Evolutionary conservation across 2,888 invertebrate species (phyloP).

Genomic region (Trimorus sp.): DNA sequence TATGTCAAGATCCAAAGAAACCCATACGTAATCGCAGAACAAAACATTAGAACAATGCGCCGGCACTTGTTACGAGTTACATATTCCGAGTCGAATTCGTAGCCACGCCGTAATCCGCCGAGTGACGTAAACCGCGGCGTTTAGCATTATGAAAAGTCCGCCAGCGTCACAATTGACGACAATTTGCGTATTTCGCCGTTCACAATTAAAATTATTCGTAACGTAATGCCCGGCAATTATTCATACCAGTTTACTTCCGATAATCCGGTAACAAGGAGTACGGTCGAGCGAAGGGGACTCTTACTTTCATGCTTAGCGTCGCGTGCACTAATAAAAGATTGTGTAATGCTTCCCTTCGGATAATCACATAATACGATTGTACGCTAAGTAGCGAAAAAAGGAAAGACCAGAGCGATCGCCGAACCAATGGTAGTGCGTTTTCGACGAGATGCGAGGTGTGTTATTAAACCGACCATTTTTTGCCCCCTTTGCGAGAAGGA

Average conservation of each 20-base stretch:
- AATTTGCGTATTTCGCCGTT: not conserved
- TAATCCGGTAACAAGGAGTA: slow-evolving; percentile 35
- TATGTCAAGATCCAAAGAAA: slow-evolving; percentile 27
- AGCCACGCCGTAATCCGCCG: not conserved
- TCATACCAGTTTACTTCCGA: slow-evolving; percentile 51
- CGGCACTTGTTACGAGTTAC: slow-evolving; percentile 17
- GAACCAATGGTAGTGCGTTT: slow-evolving; percentile 1
- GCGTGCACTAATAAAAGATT: slow-evolving; percentile 75
- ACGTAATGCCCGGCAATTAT: slow-evolving; percentile 30
- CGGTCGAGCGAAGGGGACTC: slow-evolving; percentile 70
- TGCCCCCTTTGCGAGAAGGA: no score
- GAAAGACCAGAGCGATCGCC: slow-evolving; percentile 19
- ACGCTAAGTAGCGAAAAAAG: slow-evolving; percentile 28
- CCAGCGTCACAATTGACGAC: slow-evolving; percentile 15
- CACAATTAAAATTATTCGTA: slow-evolving; percentile 36
- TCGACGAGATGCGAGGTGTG: not conserved
- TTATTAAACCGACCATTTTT: not conserved
- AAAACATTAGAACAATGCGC: slow-evolving; percentile 19
- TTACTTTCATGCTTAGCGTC: slow-evolving; percentile 78
- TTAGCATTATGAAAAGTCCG: slow-evolving; percentile 5
- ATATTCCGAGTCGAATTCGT: slow-evolving; percentile 6
- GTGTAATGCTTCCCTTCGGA: slow-evolving; percentile 71
- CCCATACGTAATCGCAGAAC: slow-evolving; percentile 20
- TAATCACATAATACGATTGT: slow-evolving; percentile 62
- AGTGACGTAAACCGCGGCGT: slow-evolving; percentile 2